phyloP scores from a whole-genome alignment of 2,888 invertebrate species.

The Holacanthella duospinosa region DNA sequence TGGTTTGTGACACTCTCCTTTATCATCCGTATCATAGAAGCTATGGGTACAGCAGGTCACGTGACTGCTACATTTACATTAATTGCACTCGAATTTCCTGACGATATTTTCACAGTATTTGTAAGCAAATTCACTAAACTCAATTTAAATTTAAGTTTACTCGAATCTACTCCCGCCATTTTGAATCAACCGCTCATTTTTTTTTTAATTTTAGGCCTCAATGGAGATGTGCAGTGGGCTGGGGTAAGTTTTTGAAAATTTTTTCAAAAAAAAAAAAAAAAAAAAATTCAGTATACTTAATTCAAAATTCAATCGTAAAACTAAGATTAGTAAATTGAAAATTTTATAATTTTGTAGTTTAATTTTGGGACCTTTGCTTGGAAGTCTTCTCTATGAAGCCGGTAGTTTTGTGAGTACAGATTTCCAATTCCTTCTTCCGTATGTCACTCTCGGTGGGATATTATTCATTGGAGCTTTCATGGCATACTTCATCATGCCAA shows the following conservation, averaged over 20 bases:
- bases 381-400: slow-evolving; percentile 64
- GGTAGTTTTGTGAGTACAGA: neutral
- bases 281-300: neutral
- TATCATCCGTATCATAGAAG: slow-evolving; percentile 44
- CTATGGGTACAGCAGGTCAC: slow-evolving; percentile 64
- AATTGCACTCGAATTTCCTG: slow-evolving; percentile 74
- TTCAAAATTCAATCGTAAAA: too few species aligned
- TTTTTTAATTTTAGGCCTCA: slow-evolving; percentile 6
- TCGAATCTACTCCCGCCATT: too few species aligned
- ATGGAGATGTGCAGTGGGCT: slow-evolving; percentile 11
- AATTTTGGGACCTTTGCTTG: slow-evolving; percentile 81
- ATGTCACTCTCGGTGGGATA: neutral
- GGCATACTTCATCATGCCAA: slow-evolving; percentile 39
- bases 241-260: too few species aligned
- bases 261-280: neutral
- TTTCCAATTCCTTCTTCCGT: slow-evolving; percentile 3
- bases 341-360: slow-evolving; percentile 48
- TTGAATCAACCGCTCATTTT: neutral
- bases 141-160: neutral
- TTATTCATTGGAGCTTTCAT: slow-evolving; percentile 39
- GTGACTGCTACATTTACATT: slow-evolving; percentile 77
- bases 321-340: neutral
- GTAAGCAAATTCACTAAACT: slow-evolving; percentile 43
- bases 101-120: slow-evolving; percentile 72
- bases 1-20: slow-evolving; percentile 43